A percentile compares a stretch with the other conserved stretches of the same genome.
These are phyloP conservation scores for Sylvilagus floridanus DNA, from an alignment of 2,797 vertebrate species.

Conservation along the genomic window DNA sequence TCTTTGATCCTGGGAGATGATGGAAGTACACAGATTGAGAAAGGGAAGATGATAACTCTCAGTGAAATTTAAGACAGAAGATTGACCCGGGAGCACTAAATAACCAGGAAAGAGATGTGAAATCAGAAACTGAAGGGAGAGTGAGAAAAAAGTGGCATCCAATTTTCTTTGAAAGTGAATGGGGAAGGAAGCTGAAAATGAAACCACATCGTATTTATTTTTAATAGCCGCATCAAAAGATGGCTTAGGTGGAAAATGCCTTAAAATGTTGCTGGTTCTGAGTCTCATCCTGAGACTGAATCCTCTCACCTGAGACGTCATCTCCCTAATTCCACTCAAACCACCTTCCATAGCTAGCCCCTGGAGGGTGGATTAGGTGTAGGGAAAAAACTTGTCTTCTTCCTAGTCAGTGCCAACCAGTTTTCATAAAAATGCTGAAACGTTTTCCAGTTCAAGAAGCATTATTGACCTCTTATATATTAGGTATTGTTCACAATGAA, in stretches of 20 bases:
- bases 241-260: background rate
- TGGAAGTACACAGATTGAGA: background rate
- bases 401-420: background rate
- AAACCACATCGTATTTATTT: background rate
- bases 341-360: no score
- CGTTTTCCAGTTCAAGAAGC: background rate
- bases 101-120: conserved; percentile 21
- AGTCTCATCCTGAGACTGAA: background rate
- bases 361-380: background rate
- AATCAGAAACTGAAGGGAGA: background rate
- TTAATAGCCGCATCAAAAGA: conserved; percentile 20
- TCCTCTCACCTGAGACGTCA: background rate
- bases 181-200: background rate
- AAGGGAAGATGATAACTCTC: background rate
- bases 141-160: background rate
- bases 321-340: background rate
- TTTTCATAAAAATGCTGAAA: background rate
- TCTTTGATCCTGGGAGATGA: conserved; percentile 33
- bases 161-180: conserved; percentile 26
- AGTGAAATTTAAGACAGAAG: conserved; percentile 55
- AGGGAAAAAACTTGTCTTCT: background rate
- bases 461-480: background rate
- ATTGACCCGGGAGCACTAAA: conserved; percentile 35
- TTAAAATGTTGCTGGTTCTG: background rate
- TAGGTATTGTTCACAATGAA: background rate